Evolutionary conservation across 2,888 invertebrate genomes (phyloP).

Genomic region (Pogonocherus hispidulus): DNA sequence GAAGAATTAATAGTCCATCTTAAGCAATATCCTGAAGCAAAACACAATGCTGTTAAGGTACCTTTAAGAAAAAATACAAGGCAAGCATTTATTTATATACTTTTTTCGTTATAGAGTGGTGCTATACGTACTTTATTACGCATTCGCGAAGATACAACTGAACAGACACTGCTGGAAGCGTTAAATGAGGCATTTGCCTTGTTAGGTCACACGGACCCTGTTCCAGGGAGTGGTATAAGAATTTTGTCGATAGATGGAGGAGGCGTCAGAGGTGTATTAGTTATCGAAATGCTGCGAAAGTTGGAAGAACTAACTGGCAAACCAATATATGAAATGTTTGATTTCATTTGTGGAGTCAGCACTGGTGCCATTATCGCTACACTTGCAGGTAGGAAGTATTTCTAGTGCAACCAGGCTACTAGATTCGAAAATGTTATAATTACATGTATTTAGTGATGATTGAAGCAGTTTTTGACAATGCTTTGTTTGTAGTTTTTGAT

Average conservation of each 20-base stretch:
- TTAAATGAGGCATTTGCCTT: conserved; percentile 74
- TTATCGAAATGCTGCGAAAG: conserved; percentile 84
- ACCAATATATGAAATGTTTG: conserved; percentile 84
- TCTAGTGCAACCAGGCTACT: too few species aligned
- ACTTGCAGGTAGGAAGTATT: conserved; percentile 73
- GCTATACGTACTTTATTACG: conserved; percentile 77
- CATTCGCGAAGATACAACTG: conserved; percentile 68
- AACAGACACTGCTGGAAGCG: conserved; percentile 63
- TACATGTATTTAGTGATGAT: background rate
- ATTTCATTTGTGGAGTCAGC: conserved; percentile 88
- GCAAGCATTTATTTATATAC: background rate
- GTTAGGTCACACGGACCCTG: conserved; percentile 79
- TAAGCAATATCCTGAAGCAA: conserved; percentile 81
- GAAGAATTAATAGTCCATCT: conserved; percentile 82
- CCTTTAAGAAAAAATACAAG: background rate
- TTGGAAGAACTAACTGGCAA: conserved; percentile 81
- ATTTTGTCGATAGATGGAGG: conserved; percentile 92
- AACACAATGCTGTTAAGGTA: conserved; percentile 81
- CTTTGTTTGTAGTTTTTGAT: conserved; percentile 22
- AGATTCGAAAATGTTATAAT: too few species aligned
- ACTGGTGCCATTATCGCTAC: conserved; percentile 81
- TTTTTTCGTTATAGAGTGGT: conserved; percentile 72
- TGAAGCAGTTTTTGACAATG: background rate
- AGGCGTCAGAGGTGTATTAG: conserved; percentile 89
- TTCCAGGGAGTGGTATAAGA: conserved; percentile 81